phyloP scores from a whole-genome alignment of 2,888 invertebrate genomes.

The Idaea biselata region DNA sequence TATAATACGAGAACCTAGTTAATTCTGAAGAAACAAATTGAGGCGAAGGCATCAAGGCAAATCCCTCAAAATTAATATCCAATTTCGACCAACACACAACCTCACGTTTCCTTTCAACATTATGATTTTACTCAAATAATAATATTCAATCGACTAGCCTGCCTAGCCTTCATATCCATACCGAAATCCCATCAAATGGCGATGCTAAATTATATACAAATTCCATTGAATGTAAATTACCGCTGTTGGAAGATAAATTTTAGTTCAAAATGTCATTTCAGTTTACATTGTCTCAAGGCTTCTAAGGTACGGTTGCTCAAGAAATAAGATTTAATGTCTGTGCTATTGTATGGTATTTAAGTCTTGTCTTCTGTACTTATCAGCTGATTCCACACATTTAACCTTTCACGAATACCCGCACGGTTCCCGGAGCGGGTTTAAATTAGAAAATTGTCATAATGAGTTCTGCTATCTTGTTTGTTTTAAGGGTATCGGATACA shows the following conservation, averaged over 20 bases:
- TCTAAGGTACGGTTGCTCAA: constrained; percentile 39
- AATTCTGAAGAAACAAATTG: background rate
- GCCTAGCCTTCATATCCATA: background rate
- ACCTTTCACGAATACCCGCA: constrained; percentile 72
- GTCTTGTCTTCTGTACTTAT: constrained; percentile 43
- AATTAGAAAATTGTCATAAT: constrained; percentile 27
- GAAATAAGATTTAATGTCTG: constrained; percentile 49
- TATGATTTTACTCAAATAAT: background rate
- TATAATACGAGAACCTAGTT: background rate
- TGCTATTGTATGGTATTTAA: constrained; percentile 72
- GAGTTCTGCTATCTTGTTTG: constrained; percentile 15
- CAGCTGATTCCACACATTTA: constrained; percentile 67
- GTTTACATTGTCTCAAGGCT: constrained; percentile 44
- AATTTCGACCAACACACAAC: background rate
- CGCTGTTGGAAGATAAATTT: constrained; percentile 26
- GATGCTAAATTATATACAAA: constrained; percentile 7
- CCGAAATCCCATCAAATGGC: background rate
- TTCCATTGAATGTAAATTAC: constrained; percentile 31
- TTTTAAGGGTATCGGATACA: constrained; percentile 2
- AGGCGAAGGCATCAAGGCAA: background rate
- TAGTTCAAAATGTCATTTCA: constrained; percentile 58
- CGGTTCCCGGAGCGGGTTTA: constrained; percentile 32
- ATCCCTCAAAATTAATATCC: background rate
- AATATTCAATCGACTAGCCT: background rate
- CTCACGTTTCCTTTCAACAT: background rate